Evolutionary conservation across 2,113 vertebrate species (phyloP).

Genomic region (Pelodiscus sinensis): DNA sequence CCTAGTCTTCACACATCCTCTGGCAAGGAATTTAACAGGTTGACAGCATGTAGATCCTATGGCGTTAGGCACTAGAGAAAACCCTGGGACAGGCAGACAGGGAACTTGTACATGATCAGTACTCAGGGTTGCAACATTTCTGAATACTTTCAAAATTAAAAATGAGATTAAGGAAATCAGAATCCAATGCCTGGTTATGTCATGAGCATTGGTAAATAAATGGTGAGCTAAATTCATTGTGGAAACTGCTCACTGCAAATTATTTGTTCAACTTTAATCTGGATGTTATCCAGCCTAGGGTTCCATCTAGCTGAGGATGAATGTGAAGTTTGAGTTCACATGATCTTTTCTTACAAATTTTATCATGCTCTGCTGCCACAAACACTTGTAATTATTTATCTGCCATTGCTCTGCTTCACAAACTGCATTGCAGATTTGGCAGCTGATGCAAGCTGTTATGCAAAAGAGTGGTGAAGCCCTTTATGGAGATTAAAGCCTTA

Average conservation of each 20-base stretch:
- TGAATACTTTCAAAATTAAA: neutral
- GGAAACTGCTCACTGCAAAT: neutral
- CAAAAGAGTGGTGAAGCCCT: slow-evolving; percentile 1
- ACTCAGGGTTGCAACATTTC: neutral
- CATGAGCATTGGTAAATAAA: neutral
- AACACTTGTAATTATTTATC: neutral
- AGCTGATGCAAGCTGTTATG: neutral
- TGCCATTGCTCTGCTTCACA: neutral
- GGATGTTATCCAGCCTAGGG: rapidly evolving
- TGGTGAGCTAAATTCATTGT: neutral
- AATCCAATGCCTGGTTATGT: neutral
- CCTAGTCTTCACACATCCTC: too few species aligned
- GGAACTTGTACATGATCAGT: neutral
- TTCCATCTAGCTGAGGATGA: rapidly evolving
- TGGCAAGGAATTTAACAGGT: too few species aligned
- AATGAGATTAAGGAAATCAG: neutral
- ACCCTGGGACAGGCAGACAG: neutral
- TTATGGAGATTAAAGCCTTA: slow-evolving; percentile 29
- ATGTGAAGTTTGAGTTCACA: rapidly evolving
- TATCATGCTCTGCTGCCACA: neutral
- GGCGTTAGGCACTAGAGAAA: neutral
- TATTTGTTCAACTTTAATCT: neutral
- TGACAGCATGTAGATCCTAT: neutral
- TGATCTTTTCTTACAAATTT: neutral
- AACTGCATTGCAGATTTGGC: neutral